Conservation (phyloP, 2,888 invertebrate species). For the Drosophila pseudotakahashii region DNA sequence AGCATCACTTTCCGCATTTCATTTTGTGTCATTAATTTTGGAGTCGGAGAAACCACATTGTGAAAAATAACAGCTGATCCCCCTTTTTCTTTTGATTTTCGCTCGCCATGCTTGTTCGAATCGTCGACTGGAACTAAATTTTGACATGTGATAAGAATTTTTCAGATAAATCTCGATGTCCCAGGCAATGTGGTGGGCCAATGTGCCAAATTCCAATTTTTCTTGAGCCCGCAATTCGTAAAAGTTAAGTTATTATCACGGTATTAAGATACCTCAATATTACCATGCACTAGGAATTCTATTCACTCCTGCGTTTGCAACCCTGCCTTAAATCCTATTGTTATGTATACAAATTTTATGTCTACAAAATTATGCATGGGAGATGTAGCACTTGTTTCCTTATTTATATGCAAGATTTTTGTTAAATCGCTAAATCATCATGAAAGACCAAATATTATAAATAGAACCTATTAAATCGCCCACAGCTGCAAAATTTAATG, state of each 20-base stretch:
- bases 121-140: constrained; percentile 71
- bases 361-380: constrained; percentile 42
- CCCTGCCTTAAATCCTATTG: constrained; percentile 26
- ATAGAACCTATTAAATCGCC: too few species aligned
- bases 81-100: constrained; percentile 53
- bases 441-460: too few species aligned
- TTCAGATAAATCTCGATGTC: constrained; percentile 56
- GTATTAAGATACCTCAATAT: constrained; percentile 10
- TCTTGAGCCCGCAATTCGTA: background rate
- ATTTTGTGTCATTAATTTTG: constrained; percentile 74
- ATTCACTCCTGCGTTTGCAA: constrained; percentile 6
- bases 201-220: constrained; percentile 9
- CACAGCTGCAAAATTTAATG: too few species aligned
- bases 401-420: too few species aligned
- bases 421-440: too few species aligned
- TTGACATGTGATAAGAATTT: constrained; percentile 71
- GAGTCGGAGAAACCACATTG: constrained; percentile 64
- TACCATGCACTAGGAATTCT: constrained; percentile 5
- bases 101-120: constrained; percentile 47
- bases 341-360: constrained; percentile 17
- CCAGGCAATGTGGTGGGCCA: constrained; percentile 11
- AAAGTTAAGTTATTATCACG: constrained; percentile 2
- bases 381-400: constrained; percentile 43
- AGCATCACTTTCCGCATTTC: constrained; percentile 74
- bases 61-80: constrained; percentile 76